Evolutionary conservation across 2,797 vertebrate species (phyloP).

Genomic region (Ibycter americanus): DNA sequence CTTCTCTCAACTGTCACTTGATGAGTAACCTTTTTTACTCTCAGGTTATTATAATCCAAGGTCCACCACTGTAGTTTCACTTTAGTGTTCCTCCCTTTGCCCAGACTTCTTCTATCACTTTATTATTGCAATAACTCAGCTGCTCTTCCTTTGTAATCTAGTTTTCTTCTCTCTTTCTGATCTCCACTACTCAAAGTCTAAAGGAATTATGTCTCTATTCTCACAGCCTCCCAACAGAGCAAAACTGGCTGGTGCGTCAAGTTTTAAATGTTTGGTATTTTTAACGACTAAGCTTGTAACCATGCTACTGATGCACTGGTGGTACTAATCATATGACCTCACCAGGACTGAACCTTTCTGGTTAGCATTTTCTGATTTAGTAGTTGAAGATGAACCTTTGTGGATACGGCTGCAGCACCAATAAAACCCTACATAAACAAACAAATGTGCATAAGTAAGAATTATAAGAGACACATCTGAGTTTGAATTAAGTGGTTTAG

Average conservation of each 20-base stretch:
- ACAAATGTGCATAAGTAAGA: not conserved
- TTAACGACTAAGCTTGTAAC: not conserved
- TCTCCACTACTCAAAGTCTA: not conserved
- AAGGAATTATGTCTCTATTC: not conserved
- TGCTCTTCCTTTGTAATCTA: not conserved
- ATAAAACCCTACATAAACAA: not conserved
- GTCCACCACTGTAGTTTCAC: not conserved
- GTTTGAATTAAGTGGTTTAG: not conserved
- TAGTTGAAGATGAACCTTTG: not conserved
- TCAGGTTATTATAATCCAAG: not conserved
- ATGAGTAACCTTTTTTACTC: not conserved
- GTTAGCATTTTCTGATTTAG: not conserved
- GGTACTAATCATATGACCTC: not conserved
- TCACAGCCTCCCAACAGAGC: not conserved
- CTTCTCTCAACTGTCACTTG: not conserved
- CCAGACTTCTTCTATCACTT: not conserved
- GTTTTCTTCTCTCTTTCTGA: not conserved
- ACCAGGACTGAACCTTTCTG: not conserved
- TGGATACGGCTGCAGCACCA: not conserved
- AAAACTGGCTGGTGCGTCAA: not conserved
- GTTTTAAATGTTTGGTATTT: not conserved
- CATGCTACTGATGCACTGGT: not conserved
- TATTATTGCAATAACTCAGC: not conserved
- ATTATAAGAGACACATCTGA: not conserved
- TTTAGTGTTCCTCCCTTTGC: not conserved